A percentile compares a stretch with the other conserved stretches of the same genome.
Evolutionary conservation across 2,888 invertebrate species (phyloP).

Genomic region (Hedychridium roseum): DNA sequence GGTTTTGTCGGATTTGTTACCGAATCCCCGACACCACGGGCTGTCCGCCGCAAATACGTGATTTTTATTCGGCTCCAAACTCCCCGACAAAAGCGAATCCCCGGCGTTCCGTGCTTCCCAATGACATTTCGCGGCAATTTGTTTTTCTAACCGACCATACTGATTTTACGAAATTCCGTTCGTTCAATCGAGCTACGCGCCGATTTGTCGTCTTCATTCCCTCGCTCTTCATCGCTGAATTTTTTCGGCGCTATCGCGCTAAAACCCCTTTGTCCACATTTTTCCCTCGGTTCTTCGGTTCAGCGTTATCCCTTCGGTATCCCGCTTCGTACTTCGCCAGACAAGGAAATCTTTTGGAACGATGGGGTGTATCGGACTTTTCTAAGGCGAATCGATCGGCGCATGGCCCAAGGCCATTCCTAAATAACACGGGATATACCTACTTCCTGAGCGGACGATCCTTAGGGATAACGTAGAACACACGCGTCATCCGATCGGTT

Average conservation of each 20-base stretch:
- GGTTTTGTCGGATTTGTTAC: conserved; percentile 10
- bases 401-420: conserved; percentile 8
- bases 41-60: conserved; percentile 16
- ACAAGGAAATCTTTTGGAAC: no score
- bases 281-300: no score
- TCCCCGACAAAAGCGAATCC: conserved; percentile 6
- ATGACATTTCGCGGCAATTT: conserved; percentile 1
- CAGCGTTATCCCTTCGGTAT: no score
- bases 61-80: conserved; percentile 16
- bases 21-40: conserved; percentile 8
- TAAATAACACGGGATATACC: conserved; percentile 12
- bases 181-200: no score
- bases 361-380: not conserved
- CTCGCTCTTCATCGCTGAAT: no score
- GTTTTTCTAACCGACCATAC: conserved; percentile 8
- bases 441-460: conserved; percentile 10
- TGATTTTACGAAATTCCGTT: no score
- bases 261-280: no score
- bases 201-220: no score
- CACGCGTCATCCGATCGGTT: no score
- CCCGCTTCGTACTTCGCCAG: no score
- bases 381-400: conserved; percentile 16
- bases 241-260: no score
- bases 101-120: conserved; percentile 7
- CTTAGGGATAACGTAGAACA: conserved; percentile 7